phyloP scores from a whole-genome alignment of 2,113 vertebrate genomes.

The Pyxicephalus adspersus region DNA sequence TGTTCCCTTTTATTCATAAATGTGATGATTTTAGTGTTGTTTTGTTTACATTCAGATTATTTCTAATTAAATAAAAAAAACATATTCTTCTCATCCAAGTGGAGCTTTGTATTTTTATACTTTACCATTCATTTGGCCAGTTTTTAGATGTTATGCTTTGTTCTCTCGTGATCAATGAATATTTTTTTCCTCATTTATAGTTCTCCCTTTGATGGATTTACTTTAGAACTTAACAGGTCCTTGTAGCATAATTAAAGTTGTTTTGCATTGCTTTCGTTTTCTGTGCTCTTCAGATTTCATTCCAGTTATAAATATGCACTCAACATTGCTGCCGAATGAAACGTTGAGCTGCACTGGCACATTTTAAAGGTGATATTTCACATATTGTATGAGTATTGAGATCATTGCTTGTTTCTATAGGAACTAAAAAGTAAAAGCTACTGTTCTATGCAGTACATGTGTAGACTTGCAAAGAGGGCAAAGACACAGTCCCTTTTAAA shows the following conservation, averaged over 20 bases:
- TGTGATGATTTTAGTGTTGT: not conserved
- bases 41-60: conserved; percentile 1
- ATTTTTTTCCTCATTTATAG: conserved; percentile 27
- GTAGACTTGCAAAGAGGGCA: not conserved
- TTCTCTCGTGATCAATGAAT: conserved; percentile 43
- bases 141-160: conserved; percentile 44
- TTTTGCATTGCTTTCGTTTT: conserved; percentile 23
- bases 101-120: not conserved
- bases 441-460: not conserved
- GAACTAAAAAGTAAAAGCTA: not conserved
- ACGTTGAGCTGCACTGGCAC: not conserved
- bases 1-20: not conserved
- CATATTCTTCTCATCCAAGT: not conserved
- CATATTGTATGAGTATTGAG: not conserved
- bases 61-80: not conserved
- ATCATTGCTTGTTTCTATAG: not conserved
- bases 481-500: not conserved
- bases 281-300: not conserved
- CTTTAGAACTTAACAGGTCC: conserved; percentile 46
- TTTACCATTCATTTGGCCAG: conserved; percentile 32
- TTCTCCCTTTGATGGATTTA: conserved; percentile 42
- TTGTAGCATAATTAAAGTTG: conserved; percentile 21
- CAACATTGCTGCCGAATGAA: not conserved
- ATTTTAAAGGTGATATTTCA: not conserved
- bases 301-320: not conserved